These are phyloP conservation scores for Pristionchus maxplancki DNA, from an alignment of 2,888 invertebrate species.

Conservation along the genomic window DNA sequence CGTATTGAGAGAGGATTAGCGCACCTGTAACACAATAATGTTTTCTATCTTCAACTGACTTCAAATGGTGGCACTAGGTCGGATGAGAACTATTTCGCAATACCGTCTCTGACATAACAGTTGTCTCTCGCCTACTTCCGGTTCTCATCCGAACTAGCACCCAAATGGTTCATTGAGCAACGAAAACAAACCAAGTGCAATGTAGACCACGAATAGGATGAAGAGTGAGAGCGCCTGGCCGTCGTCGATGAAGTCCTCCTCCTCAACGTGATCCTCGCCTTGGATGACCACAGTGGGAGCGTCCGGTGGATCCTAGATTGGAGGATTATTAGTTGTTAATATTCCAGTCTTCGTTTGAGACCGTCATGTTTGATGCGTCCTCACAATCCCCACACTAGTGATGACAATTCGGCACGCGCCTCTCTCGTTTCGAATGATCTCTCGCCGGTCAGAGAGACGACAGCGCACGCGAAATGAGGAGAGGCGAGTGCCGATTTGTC, in stretches of 20 bases:
- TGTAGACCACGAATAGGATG: constrained; percentile 69
- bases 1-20: constrained; percentile 66
- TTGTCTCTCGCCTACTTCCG: too few species aligned
- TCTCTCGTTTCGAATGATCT: too few species aligned
- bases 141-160: too few species aligned
- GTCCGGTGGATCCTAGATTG: constrained; percentile 9
- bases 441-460: too few species aligned
- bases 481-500: not conserved
- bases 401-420: too few species aligned
- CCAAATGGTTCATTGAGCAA: not conserved
- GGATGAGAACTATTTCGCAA: too few species aligned
- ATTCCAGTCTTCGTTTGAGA: not conserved
- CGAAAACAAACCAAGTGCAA: constrained; percentile 58
- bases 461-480: not conserved
- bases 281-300: constrained; percentile 35
- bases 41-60: not conserved
- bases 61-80: too few species aligned
- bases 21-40: constrained; percentile 53
- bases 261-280: constrained; percentile 33
- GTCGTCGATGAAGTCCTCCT: constrained; percentile 49
- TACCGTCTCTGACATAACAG: too few species aligned
- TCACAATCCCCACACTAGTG: too few species aligned
- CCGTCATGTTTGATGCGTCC: not conserved
- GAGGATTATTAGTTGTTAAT: not conserved
- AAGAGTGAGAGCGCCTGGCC: constrained; percentile 63